Conservation (phyloP, 2,113 vertebrate species). For the Colaptes auratus region DNA sequence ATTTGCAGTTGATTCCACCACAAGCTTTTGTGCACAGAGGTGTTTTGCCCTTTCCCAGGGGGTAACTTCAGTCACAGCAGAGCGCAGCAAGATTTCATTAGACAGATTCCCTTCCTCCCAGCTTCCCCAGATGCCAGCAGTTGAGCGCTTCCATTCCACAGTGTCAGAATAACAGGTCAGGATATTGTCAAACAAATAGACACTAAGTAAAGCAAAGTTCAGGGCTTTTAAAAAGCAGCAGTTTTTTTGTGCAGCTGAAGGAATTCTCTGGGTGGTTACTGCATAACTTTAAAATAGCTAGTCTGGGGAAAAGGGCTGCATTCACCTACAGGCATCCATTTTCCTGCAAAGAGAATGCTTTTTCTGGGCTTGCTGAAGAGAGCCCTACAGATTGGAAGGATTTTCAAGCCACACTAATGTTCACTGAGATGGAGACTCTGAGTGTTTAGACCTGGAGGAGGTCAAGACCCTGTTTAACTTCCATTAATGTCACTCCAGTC, state of each 20-base stretch:
- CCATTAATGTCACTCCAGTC: slow-evolving; percentile 16
- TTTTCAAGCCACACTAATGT: background rate
- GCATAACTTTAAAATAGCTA: background rate
- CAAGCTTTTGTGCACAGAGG: background rate
- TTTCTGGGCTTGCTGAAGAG: background rate
- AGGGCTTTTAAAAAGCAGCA: background rate
- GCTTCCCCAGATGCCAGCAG: background rate
- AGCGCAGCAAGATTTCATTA: background rate
- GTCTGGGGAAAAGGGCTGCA: background rate
- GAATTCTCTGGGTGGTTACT: background rate
- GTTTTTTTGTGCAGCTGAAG: background rate
- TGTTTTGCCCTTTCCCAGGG: background rate
- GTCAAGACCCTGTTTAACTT: slow-evolving; percentile 13
- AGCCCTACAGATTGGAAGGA: background rate
- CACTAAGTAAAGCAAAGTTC: slow-evolving; percentile 27
- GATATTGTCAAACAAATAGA: background rate
- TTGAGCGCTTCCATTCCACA: background rate
- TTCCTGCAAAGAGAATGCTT: background rate
- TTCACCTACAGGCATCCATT: background rate
- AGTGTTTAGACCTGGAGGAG: slow-evolving; percentile 8
- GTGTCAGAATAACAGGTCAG: background rate
- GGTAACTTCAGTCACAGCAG: background rate
- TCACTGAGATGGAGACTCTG: background rate
- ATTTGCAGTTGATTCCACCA: background rate
- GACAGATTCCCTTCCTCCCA: background rate